Base-by-base conservation (phyloP, 2,888 invertebrate genomes). In the Morpho deidamia region DNA sequence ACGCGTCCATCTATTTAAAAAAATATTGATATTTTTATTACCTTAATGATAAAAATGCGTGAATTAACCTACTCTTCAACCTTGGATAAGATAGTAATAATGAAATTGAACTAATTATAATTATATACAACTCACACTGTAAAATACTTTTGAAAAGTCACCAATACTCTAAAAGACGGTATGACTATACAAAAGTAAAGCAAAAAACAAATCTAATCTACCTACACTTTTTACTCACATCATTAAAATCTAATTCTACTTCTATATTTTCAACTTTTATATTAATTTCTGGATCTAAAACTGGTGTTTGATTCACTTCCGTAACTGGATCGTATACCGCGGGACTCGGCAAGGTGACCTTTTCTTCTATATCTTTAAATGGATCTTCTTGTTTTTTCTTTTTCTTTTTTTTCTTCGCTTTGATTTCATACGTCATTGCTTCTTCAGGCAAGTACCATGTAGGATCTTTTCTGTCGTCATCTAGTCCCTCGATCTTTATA, bases 261-360 rank as follows among this genome's bases (percentile, higher is more conserved):
- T 89, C 86, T 59, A 89, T 88, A 66, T 85, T 80, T 59, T 89
- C 88, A 10, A 80, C 88, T 63, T 89, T 89, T 10, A 88, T 86
- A 57, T 70, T 79, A 23, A 87, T 81, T 59, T 87, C 87, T 0
- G 87, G 81, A 50, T 87, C 86, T 40, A 87, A 64, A 7, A 65
- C 56, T 44, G 68, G 48, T 59, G 59, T 56, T 53, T 62, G 12
- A 8, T 52, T 46, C 1, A 23, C 11, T 5, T 63, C 60, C 8
- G 42, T n/a, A 7, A 38, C 34, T 11, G 64, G 60, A 37, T 64
- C 58, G 50, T 63, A 58, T 40, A 60, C 51, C 32, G 59, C 71
- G 51, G 49, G 60, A 40, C 55, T 66, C 45, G 61, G 68, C 58
- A 48, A 55, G 58, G 66, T 42, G 33, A 63, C 48, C 55, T 66